Evolutionary conservation across 2,113 vertebrate species (phyloP), one percentile per base, ranked within the genome.

Genomic region (Athene cunicularia): DNA sequence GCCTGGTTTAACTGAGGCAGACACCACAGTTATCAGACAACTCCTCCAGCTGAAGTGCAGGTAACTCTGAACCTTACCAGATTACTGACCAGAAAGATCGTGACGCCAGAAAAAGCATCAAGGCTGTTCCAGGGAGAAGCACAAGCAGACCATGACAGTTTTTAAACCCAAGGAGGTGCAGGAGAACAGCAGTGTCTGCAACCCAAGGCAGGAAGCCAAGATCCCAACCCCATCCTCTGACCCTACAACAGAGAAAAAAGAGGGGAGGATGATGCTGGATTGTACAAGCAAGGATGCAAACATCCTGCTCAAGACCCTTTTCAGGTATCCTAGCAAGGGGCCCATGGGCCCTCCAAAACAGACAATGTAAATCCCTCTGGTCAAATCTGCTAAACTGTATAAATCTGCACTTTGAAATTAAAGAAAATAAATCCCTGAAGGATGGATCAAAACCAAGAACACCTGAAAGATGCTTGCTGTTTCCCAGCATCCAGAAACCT

Each of bases 221-320:
- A 21, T 71, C 35, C n/a, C 62, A 62, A 32, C 8, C 2, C 21
- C 45, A 35, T 50, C 55, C 17, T 70, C 28, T 0, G 1, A 59
- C 9, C 15, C 20, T 2, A 0, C 17, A 13, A 27, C 16, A 59
- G 22, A 66, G 24, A 49, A 1, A 66, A 53, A 79, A 80, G 35
- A 66, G 14, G 3, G 23, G n/a, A 62, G 39, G 6, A 21, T 6
- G 5, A 60, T 3, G 3, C 14, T 2, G 4, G 17, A 20, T 4
- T 21, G 12, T 45, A 47, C 7, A 63, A 75, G 37, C 17, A n/a
- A 43, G 14, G 3, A 72, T 21, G 20, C 10, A 84, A 71, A 33
- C 8, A 17, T 37, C 24, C 33, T 4, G 0, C 58, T 59, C 23
- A 26, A n/a, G 30, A 83, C 9, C 5, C 21, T 56, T 6, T 30